A percentile compares a stretch with the other conserved stretches of the same genome.
These are phyloP conservation scores for Phalacrocorax brasilianus DNA, from an alignment of 2,113 vertebrate species.

Conservation along the genomic window DNA sequence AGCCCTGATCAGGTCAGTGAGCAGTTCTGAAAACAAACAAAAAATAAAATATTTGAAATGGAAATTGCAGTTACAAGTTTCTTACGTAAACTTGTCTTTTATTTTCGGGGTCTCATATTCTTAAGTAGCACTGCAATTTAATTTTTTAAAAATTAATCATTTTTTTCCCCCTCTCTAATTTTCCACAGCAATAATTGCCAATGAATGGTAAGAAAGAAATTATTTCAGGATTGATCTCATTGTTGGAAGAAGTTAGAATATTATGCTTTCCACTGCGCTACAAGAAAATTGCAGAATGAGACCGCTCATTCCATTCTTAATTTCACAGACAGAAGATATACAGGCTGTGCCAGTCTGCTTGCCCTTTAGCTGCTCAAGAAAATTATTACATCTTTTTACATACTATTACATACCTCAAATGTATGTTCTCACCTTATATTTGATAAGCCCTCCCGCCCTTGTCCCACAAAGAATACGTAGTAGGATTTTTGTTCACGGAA, in stretches of 20 bases:
- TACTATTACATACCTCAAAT: neutral
- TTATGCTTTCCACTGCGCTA: neutral
- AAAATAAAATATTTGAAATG: neutral
- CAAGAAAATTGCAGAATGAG: neutral
- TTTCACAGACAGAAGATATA: neutral
- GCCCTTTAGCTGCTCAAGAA: neutral
- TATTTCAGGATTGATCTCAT: neutral
- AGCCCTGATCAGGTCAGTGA: neutral
- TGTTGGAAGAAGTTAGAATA: neutral
- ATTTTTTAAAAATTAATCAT: neutral
- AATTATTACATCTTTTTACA: neutral
- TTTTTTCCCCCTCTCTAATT: neutral
- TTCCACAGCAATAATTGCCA: neutral
- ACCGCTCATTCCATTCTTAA: neutral
- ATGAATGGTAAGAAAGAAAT: neutral
- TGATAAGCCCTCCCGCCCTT: neutral
- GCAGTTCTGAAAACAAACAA: neutral
- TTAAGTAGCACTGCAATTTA: neutral
- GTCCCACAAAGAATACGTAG: neutral
- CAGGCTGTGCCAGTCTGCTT: neutral
- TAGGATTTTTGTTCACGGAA: neutral
- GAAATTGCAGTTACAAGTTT: neutral
- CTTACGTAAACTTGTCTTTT: neutral
- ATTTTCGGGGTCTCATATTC: neutral
- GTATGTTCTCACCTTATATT: neutral